Evolutionary conservation across 1,140 invertebrate genomes (phyloP).

Genomic region (Drosophila sp.): DNA sequence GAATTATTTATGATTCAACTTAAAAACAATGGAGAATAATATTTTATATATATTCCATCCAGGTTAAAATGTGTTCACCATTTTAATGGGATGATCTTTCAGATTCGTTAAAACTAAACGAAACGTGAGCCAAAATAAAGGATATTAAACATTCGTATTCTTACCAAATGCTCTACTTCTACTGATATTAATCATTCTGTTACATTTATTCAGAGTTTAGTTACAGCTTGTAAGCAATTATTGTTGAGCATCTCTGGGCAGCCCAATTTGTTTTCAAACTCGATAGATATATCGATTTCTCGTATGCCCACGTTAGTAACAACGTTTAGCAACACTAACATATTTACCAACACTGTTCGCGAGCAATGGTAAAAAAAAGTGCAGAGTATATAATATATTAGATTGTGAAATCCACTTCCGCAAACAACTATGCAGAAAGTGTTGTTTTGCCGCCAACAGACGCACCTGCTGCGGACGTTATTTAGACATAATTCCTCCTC

Average conservation of each 20-base stretch:
- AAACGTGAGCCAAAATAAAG: not conserved
- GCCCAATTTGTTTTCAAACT: no score
- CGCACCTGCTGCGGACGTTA: slow-evolving; percentile 45
- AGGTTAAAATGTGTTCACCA: not conserved
- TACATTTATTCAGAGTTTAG: no score
- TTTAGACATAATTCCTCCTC: slow-evolving; percentile 41
- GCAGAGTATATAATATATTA: slow-evolving; percentile 26
- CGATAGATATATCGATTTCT: no score
- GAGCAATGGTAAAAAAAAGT: slow-evolving; percentile 2
- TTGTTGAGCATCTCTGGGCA: no score
- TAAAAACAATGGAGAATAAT: no score
- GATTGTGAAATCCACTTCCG: slow-evolving; percentile 67
- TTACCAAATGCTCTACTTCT: no score
- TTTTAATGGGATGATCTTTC: not conserved
- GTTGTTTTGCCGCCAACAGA: slow-evolving; percentile 52
- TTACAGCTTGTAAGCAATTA: no score
- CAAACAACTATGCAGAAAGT: slow-evolving; percentile 67
- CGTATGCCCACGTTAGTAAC: no score
- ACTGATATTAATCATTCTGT: no score
- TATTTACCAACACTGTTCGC: not conserved
- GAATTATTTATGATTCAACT: no score
- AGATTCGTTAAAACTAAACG: not conserved
- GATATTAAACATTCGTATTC: not conserved
- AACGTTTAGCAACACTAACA: no score
- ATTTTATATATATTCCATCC: not conserved